Base-by-base conservation (phyloP, 2,888 invertebrate genomes). In the Drosophila monieri region DNA sequence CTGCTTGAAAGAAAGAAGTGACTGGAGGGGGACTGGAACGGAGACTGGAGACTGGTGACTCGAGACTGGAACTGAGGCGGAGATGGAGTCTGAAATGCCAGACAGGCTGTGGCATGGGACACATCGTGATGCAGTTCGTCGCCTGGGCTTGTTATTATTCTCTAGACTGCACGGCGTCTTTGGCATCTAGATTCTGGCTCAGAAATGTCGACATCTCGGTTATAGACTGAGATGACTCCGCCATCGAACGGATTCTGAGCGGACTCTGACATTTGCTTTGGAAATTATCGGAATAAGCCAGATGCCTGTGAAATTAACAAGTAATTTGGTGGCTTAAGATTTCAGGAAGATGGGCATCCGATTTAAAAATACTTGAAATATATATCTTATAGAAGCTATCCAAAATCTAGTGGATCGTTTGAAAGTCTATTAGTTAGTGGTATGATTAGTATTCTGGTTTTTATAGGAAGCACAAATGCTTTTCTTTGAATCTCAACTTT, bases 161-260 rank as follows among this genome's bases (percentile, higher is more conserved):
- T 71, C 88, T 81, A 81, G 89, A 88, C 83, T 73, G 85, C 81
- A 43, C 88, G 88, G 89, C 83, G 83, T 73, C 37, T 51, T 52
- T 57, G 43, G 39, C 32, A 23, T 61, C 44, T 39, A 37, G 27
- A 46, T 23, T 25, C 43, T 67, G 57, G 43, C 43, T 43, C 18
- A 55, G 44, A 54, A 54, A 64, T 44, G 62, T 64, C 68, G 55
- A 43, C 35, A 64, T 30, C 35, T 53, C 68, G 44, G 55, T 37
- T 44, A 23, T 47, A 67, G 56, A 41, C 39, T 41, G n/a, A n/a
- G n/a, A n/a, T n/a, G n/a, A n/a, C 35, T 25, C 61, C 44, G 35
- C 44, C 12, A 44, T 44, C 35, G 67, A 52, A 35, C 43, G 68
- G 68, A 25, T 44, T 52, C 32, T 62, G 53, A 46, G 21, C 62